Evolutionary conservation across 2,888 invertebrate genomes (phyloP).

Genomic region (Dasypolia templi): DNA sequence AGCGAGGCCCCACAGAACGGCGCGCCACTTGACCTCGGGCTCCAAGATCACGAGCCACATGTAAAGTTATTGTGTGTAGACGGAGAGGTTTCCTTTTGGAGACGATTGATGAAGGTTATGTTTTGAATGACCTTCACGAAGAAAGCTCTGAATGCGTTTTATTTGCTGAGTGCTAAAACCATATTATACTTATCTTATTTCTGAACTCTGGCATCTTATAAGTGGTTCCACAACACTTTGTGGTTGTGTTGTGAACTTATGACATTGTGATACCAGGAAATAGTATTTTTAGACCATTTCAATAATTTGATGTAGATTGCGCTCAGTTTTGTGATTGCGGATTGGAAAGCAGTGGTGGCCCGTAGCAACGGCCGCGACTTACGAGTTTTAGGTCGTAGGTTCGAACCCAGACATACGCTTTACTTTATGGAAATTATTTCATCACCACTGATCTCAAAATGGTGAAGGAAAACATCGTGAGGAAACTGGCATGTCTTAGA

Average conservation of each 20-base stretch:
- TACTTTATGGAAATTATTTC: too few relatives aligned
- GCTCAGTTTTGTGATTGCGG: too few relatives aligned
- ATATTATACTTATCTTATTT: too few relatives aligned
- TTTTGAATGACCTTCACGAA: not conserved
- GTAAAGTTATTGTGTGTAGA: conserved; percentile 29
- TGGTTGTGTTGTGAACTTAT: not conserved
- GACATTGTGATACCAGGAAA: not conserved
- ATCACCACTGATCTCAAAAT: too few relatives aligned
- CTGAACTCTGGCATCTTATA: not conserved
- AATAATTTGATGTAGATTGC: not conserved
- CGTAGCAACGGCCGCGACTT: too few relatives aligned
- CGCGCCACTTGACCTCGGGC: conserved; percentile 47
- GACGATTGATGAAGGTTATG: not conserved
- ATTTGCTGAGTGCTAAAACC: not conserved
- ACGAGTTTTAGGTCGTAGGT: too few relatives aligned
- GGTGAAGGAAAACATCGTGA: too few relatives aligned
- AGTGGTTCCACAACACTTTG: not conserved
- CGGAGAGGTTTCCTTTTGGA: conserved; percentile 9
- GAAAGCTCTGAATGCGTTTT: not conserved
- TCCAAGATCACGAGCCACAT: conserved; percentile 43
- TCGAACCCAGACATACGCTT: too few relatives aligned
- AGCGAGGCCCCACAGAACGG: conserved; percentile 29
- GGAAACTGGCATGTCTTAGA: too few relatives aligned
- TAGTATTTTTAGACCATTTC: not conserved
- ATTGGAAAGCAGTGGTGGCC: too few relatives aligned